Base-by-base conservation (phyloP, 2,888 invertebrate species). In the Belgica antarctica region DNA sequence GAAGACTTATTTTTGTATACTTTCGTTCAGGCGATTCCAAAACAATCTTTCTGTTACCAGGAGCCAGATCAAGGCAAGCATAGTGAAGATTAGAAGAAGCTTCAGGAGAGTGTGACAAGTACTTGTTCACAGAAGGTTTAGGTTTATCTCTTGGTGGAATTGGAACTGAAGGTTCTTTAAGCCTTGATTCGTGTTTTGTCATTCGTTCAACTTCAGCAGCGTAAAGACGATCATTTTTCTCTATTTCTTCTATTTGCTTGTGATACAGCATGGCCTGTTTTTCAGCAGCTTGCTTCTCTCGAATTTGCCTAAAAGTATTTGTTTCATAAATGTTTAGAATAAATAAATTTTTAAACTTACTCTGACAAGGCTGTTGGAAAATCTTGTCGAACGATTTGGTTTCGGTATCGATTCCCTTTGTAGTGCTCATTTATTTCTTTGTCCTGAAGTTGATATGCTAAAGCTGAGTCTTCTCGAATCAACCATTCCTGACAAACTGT, bases 401-500 rank as follows among this genome's bases (percentile, higher is more conserved):
- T 89, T 70, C 90, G 83, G 71, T 82, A 85, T 74, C 87, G 86
- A 80, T 92, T 92, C 70, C 89, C 86, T 65, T 86, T 86, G 75
- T 89, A 88, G 78, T 92, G 92, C 75, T 88, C 86, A 73, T 85
- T 84, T 76, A 89, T 89, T 82, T 92, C 92, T 82, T 92, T 86
- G 75, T 87, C 87, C 78, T 92, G 92, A 31, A 92, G 82, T 73
- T 86, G 85, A 78, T 91, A 88, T 7, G 92, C 92, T 75, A 92
- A 78, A 17, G 90, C 92, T 73, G 89, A 88, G 79, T 92, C 92
- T 81, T 92, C 92, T 75, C 90, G 86, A 31, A 92, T 88, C 74
- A 89, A 81, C 90, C 91, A 92, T 79, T 92, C 89, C 74, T 88
- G 86, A 76, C 91, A 89, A 71, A 91, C 90, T 88, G 81, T 68